Evolutionary conservation across 2,888 invertebrate genomes (phyloP).

Genomic region (Eupeodes luniger): DNA sequence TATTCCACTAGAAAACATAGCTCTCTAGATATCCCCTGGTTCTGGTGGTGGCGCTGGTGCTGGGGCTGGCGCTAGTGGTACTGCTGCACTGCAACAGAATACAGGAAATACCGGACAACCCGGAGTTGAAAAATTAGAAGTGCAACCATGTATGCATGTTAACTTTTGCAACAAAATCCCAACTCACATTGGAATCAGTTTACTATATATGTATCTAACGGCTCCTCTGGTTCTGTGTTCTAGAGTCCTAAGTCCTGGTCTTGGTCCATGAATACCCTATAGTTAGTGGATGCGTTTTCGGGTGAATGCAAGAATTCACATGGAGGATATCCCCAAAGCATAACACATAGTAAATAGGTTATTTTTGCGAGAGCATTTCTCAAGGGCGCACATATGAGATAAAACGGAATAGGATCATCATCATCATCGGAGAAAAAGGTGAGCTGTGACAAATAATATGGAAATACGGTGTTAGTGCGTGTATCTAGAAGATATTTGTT

Average conservation of each 20-base stretch:
- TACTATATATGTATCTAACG: constrained; percentile 16
- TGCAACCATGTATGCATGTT: constrained; percentile 71
- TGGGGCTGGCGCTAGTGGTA: background rate
- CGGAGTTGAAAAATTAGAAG: constrained; percentile 66
- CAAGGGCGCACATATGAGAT: constrained; percentile 13
- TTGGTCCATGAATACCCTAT: background rate
- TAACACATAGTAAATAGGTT: constrained; percentile 39
- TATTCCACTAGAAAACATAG: constrained; percentile 31
- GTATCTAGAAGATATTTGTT: constrained; percentile 1
- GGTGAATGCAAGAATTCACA: constrained; percentile 28
- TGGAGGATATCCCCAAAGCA: constrained; percentile 19
- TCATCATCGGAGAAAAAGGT: constrained; percentile 16
- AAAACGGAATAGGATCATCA: background rate
- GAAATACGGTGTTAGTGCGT: background rate
- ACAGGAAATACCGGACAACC: constrained; percentile 48
- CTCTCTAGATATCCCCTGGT: background rate
- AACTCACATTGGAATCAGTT: constrained; percentile 65
- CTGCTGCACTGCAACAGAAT: constrained; percentile 24
- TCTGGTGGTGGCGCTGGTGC: background rate
- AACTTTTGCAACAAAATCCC: constrained; percentile 66
- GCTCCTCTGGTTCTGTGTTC: background rate
- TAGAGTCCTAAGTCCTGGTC: no score
- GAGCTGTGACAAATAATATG: constrained; percentile 12
- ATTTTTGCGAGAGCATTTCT: constrained; percentile 27
- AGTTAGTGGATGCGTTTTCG: constrained; percentile 28